Evolutionary conservation across 2,888 invertebrate species (phyloP), one percentile per base, ranked within the genome.

Genomic region (Alcis repandata): DNA sequence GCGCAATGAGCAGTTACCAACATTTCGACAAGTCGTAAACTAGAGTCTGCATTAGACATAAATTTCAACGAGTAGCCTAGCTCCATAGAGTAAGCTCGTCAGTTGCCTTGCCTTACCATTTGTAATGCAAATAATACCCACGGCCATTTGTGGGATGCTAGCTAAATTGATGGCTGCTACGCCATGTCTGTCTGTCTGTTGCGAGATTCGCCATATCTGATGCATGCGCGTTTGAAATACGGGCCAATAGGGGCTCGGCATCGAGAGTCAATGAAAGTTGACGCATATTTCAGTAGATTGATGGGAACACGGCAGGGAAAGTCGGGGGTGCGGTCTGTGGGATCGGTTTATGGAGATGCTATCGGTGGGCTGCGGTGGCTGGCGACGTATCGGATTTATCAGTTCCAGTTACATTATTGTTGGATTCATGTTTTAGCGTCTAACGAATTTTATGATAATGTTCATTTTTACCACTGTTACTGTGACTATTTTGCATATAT

Each of bases 171-270:
- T 74, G 76, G 74, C 70, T 71, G 68, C 49, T 62, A 52, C 52
- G 68, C 62, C 59, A 54, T 64, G 71, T 68, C 66, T 63, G 71
- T 68, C 66, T 63, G 71, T 69, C 72, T 78, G 77, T 80, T 76
- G 77, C 78, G 32, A 66, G 57, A 45, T 61, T 57, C 46, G 57
- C 73, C 69, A 59, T 86, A 88, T 87, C 87, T 75, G 87, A 88
- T 87, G 83, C 86, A 86, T 83, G 85, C 79, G 63, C 78, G 71
- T 59, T 75, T 80, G 83, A 81, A 76, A 75, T 80, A 82, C 77
- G 77, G 79, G 70, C 70, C 77, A 57, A 64, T 58, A 58, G 67
- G 59, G 62, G 59, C 56, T 51, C 45, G 67, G 59, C 60, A 70
- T 76, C 74, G 77, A 80, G 80, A 79, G 77, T 74, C 73, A 70